These are phyloP conservation scores for Daphoenositta chrysoptera DNA, from an alignment of 2,113 vertebrate species.

Conservation along the genomic window DNA sequence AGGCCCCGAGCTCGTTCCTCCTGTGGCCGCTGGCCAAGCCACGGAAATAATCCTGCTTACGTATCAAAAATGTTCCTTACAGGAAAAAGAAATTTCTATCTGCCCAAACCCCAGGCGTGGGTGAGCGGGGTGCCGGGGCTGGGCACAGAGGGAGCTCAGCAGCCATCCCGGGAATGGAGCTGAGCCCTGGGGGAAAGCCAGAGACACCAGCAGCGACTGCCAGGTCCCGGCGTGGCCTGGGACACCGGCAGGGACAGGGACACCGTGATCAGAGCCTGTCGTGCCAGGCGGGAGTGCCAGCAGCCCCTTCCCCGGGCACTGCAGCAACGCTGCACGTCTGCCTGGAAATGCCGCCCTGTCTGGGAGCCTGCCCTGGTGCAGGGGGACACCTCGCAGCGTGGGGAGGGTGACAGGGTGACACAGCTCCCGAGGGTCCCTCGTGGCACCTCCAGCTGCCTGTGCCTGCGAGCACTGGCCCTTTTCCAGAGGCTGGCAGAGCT, in stretches of 20 bases:
- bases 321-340: fast-evolving
- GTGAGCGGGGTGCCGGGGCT: neutral
- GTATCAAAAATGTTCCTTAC: neutral
- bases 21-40: neutral
- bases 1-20: neutral
- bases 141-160: neutral
- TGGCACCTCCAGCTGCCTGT: neutral
- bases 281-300: neutral
- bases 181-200: neutral
- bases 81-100: neutral
- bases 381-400: neutral
- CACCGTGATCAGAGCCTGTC: fast-evolving
- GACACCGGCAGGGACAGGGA: neutral
- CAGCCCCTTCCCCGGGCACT: neutral
- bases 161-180: neutral
- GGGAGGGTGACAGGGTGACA: neutral
- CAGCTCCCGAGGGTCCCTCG: neutral
- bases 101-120: neutral
- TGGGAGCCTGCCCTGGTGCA: neutral
- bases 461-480: neutral
- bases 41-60: neutral
- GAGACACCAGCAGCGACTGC: neutral
- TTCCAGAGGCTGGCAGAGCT: neutral
- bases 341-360: neutral
- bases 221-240: neutral